phyloP scores from a whole-genome alignment of 2,888 invertebrate genomes.

The Leucoma salicis region DNA sequence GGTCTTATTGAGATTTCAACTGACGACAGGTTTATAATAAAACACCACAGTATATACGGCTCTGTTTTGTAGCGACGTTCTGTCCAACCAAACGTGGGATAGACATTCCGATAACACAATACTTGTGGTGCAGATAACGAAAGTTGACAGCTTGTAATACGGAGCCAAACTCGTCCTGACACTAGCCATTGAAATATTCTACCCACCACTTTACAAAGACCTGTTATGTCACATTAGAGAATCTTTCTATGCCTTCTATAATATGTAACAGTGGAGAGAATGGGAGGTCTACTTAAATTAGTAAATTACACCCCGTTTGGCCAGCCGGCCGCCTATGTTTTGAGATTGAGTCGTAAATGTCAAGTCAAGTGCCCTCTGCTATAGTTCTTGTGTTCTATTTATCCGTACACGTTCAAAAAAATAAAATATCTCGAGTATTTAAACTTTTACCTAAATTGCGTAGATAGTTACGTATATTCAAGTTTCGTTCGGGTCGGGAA shows the following conservation, averaged over 20 bases:
- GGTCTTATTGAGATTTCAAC: conserved; percentile 25
- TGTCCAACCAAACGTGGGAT: conserved; percentile 58
- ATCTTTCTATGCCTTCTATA: conserved; percentile 27
- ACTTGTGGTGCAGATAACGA: conserved; percentile 65
- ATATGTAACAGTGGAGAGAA: conserved; percentile 24
- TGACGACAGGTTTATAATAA: conserved; percentile 34
- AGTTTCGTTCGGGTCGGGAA: conserved; percentile 47
- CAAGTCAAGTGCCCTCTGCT: conserved; percentile 67
- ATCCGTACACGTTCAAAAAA: conserved; percentile 57
- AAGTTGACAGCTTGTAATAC: conserved; percentile 68
- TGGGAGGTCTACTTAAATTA: conserved; percentile 61
- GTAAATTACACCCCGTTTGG: conserved; percentile 59
- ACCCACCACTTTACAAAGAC: conserved; percentile 51
- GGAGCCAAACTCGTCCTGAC: conserved; percentile 66
- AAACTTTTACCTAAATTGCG: conserved; percentile 53
- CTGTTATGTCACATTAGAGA: conserved; percentile 38
- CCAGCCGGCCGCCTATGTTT: conserved; percentile 64
- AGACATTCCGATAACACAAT: conserved; percentile 48
- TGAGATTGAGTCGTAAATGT: conserved; percentile 80
- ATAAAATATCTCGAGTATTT: conserved; percentile 49
- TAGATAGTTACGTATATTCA: conserved; percentile 53
- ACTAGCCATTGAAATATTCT: conserved; percentile 59
- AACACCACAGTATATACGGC: conserved; percentile 26
- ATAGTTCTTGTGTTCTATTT: conserved; percentile 70
- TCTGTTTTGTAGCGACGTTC: conserved; percentile 27